A percentile compares a stretch with the other conserved stretches of the same genome.
phyloP scores from a whole-genome alignment of 23 tunicate genomes.

The Styela plicata region DNA sequence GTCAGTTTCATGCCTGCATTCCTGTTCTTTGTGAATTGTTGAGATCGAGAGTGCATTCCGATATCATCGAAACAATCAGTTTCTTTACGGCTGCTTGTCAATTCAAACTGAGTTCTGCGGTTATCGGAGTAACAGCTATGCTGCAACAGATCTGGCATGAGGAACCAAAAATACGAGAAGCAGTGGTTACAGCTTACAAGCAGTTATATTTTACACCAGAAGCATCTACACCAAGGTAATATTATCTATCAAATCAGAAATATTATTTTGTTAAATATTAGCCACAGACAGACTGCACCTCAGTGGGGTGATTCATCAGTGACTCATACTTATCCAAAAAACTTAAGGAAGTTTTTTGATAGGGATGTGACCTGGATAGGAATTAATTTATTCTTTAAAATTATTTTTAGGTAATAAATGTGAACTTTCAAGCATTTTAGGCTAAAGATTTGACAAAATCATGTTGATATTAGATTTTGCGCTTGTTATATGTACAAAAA shows the following conservation, averaged over 20 bases:
- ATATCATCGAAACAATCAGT: slow-evolving; percentile 82
- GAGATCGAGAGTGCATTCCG: slow-evolving; percentile 51
- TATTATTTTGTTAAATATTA: too few species aligned
- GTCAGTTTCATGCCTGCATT: slow-evolving; percentile 65
- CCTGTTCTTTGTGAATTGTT: slow-evolving; percentile 69
- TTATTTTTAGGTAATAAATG: background rate
- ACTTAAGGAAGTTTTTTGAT: too few species aligned
- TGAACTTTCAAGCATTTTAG: too few species aligned
- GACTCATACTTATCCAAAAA: too few species aligned
- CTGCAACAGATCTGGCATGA: slow-evolving; percentile 85
- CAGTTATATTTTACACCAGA: slow-evolving; percentile 58
- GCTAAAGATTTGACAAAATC: too few species aligned
- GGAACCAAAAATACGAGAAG: slow-evolving; percentile 75
- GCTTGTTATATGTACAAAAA: too few species aligned
- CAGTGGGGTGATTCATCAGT: too few species aligned
- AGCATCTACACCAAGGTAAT: background rate
- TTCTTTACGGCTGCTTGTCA: slow-evolving; percentile 85
- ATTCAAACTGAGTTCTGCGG: slow-evolving; percentile 63
- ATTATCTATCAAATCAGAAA: too few species aligned
- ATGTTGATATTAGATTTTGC: too few species aligned
- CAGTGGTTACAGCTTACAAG: slow-evolving; percentile 79
- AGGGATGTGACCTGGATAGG: background rate
- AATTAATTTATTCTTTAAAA: background rate
- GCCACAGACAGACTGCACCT: too few species aligned
- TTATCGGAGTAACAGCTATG: slow-evolving; percentile 70